phyloP scores from a whole-genome alignment of 2,113 vertebrate species.

The Carassius auratus region DNA sequence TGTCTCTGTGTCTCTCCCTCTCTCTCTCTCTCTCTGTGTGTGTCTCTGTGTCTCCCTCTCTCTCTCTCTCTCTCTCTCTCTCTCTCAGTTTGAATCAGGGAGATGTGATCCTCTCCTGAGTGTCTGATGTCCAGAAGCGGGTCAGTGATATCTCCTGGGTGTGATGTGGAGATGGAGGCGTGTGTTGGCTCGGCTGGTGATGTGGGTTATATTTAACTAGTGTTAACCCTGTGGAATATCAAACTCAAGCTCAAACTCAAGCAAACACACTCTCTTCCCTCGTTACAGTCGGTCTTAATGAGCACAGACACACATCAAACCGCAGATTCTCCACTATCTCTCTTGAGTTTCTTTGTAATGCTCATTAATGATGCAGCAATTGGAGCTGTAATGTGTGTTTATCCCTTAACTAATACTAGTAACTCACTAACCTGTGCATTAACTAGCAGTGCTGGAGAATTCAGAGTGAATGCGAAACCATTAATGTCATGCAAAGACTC shows the following conservation, averaged over 20 bases:
- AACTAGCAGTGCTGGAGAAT: background rate
- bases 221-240: slow-evolving; percentile 64
- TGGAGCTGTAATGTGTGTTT: background rate
- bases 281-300: background rate
- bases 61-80: no score
- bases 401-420: background rate
- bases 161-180: no score
- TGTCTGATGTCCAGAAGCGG: no score
- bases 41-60: no score
- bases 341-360: background rate
- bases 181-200: slow-evolving; percentile 16
- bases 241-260: slow-evolving; percentile 69
- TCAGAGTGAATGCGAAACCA: no score
- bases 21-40: no score
- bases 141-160: no score
- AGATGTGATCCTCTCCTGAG: no score
- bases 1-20: no score
- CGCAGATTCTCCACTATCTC: background rate
- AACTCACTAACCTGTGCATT: no score
- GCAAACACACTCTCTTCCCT: slow-evolving; percentile 43
- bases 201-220: slow-evolving; percentile 70
- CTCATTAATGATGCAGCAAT: background rate
- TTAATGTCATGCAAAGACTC: no score
- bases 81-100: no score
- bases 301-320: background rate